Conservation (phyloP, 2,888 invertebrate genomes). For the Sialis fuliginosa region DNA sequence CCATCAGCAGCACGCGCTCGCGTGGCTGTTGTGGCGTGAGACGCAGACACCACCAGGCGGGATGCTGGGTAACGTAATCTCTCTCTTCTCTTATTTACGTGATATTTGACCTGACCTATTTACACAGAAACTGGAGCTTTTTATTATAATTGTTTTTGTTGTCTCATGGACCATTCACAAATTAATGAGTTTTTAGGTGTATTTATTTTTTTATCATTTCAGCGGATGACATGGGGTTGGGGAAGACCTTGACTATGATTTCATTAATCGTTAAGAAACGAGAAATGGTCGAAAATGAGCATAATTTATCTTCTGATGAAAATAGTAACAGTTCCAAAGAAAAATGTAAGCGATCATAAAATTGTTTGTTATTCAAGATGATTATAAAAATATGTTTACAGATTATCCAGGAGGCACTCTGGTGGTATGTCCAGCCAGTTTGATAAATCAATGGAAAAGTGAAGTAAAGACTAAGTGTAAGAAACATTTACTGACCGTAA, state of each 20-base stretch:
- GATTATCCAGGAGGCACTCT: conserved; percentile 46
- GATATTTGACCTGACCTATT: too few relatives aligned
- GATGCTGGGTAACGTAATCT: conserved; percentile 45
- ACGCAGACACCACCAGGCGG: conserved; percentile 72
- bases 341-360: conserved; percentile 7
- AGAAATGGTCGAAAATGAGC: conserved; percentile 19
- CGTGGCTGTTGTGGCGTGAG: conserved; percentile 85
- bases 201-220: conserved; percentile 1
- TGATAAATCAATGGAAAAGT: conserved; percentile 77
- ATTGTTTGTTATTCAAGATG: neutral
- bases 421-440: conserved; percentile 84
- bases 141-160: neutral
- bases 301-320: conserved; percentile 16
- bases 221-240: conserved; percentile 70
- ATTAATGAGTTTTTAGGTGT: neutral
- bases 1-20: conserved; percentile 72
- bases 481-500: conserved; percentile 39
- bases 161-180: neutral
- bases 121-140: too few relatives aligned
- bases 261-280: conserved; percentile 41
- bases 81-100: too few relatives aligned
- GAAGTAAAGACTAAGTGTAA: conserved; percentile 52
- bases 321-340: conserved; percentile 10
- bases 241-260: conserved; percentile 73
- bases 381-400: neutral